These are phyloP conservation scores for Bruchidius siliquastri DNA, from an alignment of 2,888 invertebrate species.

Conservation along the genomic window DNA sequence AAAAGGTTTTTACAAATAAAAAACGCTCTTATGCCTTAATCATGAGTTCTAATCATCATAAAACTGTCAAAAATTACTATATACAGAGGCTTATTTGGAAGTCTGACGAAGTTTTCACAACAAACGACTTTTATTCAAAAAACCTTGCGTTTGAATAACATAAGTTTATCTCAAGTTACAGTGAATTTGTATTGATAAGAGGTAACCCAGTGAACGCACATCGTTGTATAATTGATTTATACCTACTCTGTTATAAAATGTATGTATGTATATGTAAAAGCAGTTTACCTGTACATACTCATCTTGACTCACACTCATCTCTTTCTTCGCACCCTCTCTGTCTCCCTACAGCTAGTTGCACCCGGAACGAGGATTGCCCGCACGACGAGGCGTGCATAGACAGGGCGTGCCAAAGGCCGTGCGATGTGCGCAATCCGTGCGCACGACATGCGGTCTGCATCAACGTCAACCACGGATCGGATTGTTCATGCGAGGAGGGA, in stretches of 20 bases:
- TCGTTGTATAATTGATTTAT: no score
- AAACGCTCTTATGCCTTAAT: no score
- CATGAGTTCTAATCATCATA: no score
- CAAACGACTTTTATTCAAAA: no score
- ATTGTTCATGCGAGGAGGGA: conserved; percentile 81
- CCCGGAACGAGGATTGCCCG: conserved; percentile 79
- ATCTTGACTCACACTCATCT: not conserved
- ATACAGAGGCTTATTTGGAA: no score
- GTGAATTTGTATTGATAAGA: no score
- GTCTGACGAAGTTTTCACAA: no score
- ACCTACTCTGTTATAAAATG: not conserved
- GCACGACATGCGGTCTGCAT: conserved; percentile 78
- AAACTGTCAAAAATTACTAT: no score
- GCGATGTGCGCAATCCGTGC: conserved; percentile 80
- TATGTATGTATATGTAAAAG: not conserved
- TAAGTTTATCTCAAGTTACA: no score
- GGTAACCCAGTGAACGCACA: no score
- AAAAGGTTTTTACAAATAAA: no score
- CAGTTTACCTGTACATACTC: not conserved
- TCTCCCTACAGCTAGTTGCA: conserved; percentile 72
- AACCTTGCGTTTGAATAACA: no score
- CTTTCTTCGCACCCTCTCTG: not conserved
- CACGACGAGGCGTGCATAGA: conserved; percentile 83
- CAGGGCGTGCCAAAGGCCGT: conserved; percentile 80
- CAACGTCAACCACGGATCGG: conserved; percentile 81